phyloP scores from a whole-genome alignment of 2,797 vertebrate species.

The Monodelphis domestica region DNA sequence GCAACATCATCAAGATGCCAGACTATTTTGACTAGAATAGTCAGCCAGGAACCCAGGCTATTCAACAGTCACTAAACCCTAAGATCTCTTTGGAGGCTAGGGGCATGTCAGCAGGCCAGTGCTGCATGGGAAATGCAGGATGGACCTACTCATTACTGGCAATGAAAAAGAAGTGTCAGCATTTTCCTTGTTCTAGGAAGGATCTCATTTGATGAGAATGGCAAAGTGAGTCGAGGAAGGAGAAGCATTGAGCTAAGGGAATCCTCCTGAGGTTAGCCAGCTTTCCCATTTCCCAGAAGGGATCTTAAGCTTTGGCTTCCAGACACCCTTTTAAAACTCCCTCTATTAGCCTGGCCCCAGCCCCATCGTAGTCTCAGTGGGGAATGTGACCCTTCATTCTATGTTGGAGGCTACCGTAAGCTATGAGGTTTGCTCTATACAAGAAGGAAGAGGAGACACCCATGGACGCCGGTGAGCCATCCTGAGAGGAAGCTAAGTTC shows the following conservation, averaged over 20 bases:
- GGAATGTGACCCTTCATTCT: neutral
- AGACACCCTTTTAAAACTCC: neutral
- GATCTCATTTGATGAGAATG: no score
- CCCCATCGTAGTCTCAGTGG: neutral
- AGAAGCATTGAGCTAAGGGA: neutral
- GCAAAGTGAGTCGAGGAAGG: neutral
- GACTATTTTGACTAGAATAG: no score
- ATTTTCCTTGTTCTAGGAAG: no score
- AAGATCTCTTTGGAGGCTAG: no score
- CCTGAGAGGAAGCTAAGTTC: neutral
- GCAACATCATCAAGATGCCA: no score
- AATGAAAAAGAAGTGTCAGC: no score
- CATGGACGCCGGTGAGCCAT: neutral
- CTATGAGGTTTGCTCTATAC: no score
- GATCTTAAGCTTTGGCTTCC: neutral
- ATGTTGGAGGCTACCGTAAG: neutral
- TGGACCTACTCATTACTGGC: no score
- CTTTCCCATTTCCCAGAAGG: neutral
- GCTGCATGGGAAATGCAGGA: no score
- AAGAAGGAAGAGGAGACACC: neutral
- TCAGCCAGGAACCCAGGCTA: no score
- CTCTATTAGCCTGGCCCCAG: neutral
- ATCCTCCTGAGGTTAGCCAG: neutral
- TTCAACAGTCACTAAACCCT: no score
- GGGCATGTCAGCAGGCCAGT: no score